Evolutionary conservation across 2,113 vertebrate genomes (phyloP).

Genomic region (Pomatostomus ruficeps): DNA sequence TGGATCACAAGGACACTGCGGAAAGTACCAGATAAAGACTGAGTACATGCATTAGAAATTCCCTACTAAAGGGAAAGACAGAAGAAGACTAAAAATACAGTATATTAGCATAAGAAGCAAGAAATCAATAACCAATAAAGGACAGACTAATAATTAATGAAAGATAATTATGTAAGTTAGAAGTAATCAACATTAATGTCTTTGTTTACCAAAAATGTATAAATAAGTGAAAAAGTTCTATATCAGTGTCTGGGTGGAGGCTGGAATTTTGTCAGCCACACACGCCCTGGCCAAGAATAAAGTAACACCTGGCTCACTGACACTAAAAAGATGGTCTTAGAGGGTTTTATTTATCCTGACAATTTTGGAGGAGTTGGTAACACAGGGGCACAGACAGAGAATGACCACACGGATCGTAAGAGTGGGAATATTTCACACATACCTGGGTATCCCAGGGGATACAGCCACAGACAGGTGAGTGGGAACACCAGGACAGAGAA

Average conservation of each 20-base stretch:
- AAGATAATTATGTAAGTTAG: background rate
- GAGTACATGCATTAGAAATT: background rate
- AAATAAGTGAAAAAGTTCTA: too few relatives aligned
- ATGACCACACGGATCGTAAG: background rate
- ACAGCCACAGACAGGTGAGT: background rate
- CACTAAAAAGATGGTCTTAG: background rate
- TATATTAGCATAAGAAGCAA: background rate
- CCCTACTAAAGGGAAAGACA: background rate
- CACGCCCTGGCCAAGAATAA: background rate
- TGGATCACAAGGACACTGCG: background rate
- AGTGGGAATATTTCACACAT: accelerated
- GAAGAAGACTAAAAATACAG: background rate
- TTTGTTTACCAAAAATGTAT: background rate
- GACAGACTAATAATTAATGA: background rate
- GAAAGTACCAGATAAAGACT: background rate
- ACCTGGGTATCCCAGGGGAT: background rate
- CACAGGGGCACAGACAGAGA: background rate
- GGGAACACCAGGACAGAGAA: background rate
- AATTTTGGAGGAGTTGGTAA: background rate
- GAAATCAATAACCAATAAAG: background rate
- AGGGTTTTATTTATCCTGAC: background rate
- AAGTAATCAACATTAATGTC: background rate
- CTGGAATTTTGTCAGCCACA: background rate
- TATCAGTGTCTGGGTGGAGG: background rate
- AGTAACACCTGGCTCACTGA: background rate